Percentiles rank a stretch among this genome's conserved stretches.
phyloP scores from a whole-genome alignment of 2,888 invertebrate species.

The Esperia sulphurella region DNA sequence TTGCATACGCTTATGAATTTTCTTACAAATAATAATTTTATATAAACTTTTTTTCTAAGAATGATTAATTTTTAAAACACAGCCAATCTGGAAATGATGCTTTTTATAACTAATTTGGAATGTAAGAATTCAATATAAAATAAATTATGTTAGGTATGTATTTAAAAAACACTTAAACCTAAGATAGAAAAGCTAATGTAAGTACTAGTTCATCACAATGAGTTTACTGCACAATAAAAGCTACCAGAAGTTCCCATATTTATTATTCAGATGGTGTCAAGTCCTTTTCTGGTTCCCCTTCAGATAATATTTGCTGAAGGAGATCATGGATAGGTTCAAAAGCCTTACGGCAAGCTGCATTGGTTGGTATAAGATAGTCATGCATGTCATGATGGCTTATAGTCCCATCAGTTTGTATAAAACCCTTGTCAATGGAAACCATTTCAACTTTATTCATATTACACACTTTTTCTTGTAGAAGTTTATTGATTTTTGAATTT shows the following conservation, averaged over 20 bases:
- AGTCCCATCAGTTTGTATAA: slow-evolving; percentile 87
- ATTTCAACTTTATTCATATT: slow-evolving; percentile 86
- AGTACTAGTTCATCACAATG: slow-evolving; percentile 74
- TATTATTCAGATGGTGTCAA: slow-evolving; percentile 84
- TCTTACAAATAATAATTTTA: too few relatives aligned
- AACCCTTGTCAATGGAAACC: slow-evolving; percentile 88
- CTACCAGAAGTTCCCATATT: slow-evolving; percentile 21
- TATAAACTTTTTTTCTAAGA: not conserved
- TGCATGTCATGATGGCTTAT: slow-evolving; percentile 95
- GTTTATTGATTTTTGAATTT: slow-evolving; percentile 85
- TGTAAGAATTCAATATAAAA: slow-evolving; percentile 56
- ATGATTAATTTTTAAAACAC: slow-evolving; percentile 5
- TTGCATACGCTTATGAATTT: too few relatives aligned
- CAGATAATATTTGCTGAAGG: slow-evolving; percentile 86
- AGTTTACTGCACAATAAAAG: slow-evolving; percentile 58
- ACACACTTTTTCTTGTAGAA: slow-evolving; percentile 82
- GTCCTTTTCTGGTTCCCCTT: slow-evolving; percentile 87
- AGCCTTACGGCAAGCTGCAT: slow-evolving; percentile 91
- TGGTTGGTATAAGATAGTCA: slow-evolving; percentile 93
- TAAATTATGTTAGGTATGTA: slow-evolving; percentile 19
- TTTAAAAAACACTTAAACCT: slow-evolving; percentile 44
- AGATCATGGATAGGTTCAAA: slow-evolving; percentile 92
- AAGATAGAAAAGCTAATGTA: slow-evolving; percentile 71
- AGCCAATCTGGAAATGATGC: slow-evolving; percentile 9
- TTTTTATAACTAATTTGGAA: slow-evolving; percentile 62